Percentiles rank a stretch among this genome's conserved stretches.
phyloP scores from a whole-genome alignment of 1,140 invertebrate genomes.

The Gerris buenoi region DNA sequence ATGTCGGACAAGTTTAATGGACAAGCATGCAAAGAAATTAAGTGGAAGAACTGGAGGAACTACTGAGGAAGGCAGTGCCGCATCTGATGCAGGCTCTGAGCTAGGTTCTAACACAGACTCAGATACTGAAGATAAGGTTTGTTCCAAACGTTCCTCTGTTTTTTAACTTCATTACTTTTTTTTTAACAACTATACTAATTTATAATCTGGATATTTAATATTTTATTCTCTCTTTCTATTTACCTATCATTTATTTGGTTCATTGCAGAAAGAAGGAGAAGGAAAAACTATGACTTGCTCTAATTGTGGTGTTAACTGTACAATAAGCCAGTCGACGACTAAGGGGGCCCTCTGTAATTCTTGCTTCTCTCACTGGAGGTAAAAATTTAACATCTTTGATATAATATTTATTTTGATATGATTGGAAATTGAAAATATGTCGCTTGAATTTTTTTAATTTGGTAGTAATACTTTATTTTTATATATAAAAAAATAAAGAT shows the following conservation, averaged over 20 bases:
- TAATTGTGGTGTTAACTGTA: constrained; percentile 61
- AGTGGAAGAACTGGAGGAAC: constrained; percentile 35
- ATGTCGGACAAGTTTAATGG: constrained; percentile 82
- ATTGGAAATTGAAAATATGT: too few species aligned
- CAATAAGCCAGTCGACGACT: constrained; percentile 50
- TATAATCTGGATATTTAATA: too few species aligned
- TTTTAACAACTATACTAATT: too few species aligned
- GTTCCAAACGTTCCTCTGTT: too few species aligned
- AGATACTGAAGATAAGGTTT: constrained; percentile 76
- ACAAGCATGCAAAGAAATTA: constrained; percentile 63
- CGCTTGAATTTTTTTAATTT: too few species aligned
- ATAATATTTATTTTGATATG: too few species aligned
- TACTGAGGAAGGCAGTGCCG: constrained; percentile 35
- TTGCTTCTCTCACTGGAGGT: constrained; percentile 68
- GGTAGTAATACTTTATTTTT: too few species aligned
- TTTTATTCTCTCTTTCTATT: too few species aligned
- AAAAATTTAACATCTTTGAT: too few species aligned
- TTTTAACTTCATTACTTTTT: too few species aligned
- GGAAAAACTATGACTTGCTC: constrained; percentile 43
- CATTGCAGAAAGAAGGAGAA: constrained; percentile 31
- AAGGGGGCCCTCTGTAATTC: constrained; percentile 63
- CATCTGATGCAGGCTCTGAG: constrained; percentile 57
- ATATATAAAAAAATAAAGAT: too few species aligned
- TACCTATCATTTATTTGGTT: too few species aligned
- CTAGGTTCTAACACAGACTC: constrained; percentile 68